These are phyloP conservation scores for Cyprinodon variegatus DNA, from an alignment of 2,113 vertebrate genomes.

Conservation along the genomic window DNA sequence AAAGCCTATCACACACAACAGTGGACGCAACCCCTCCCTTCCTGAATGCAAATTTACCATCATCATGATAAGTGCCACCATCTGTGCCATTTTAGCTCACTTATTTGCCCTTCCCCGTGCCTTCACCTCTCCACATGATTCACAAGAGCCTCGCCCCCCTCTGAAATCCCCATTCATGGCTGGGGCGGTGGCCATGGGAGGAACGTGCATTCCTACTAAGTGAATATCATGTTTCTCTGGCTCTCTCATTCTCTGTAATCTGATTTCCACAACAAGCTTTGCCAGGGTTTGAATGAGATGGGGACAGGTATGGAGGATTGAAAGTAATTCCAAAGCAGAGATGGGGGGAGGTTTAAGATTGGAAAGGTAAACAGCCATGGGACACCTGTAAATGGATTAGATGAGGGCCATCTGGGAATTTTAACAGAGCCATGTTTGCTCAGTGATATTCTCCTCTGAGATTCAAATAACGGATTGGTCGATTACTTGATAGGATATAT, in stretches of 20 bases:
- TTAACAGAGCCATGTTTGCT: constrained; percentile 25
- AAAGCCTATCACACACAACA: constrained; percentile 29
- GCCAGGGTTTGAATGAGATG: constrained; percentile 56
- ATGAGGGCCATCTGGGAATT: constrained; percentile 58
- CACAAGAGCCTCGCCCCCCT: constrained; percentile 56
- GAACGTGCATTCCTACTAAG: constrained; percentile 49
- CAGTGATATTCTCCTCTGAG: constrained; percentile 24
- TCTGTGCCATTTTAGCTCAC: constrained; percentile 67
- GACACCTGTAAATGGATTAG: constrained; percentile 77
- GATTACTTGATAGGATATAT: constrained; percentile 36
- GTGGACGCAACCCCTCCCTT: constrained; percentile 36
- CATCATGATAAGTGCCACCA: constrained; percentile 66
- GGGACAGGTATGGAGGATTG: constrained; percentile 66
- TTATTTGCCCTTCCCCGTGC: constrained; percentile 54
- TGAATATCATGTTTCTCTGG: constrained; percentile 67
- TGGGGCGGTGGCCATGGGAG: constrained; percentile 37
- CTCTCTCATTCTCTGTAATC: constrained; percentile 61
- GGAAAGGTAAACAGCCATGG: constrained; percentile 38
- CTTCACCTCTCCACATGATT: constrained; percentile 56
- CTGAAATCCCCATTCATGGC: constrained; percentile 47
- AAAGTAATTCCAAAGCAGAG: constrained; percentile 63
- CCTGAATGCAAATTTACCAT: constrained; percentile 71
- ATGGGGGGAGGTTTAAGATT: constrained; percentile 13
- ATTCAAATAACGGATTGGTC: constrained; percentile 37
- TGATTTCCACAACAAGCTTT: constrained; percentile 60